phyloP scores from a whole-genome alignment of 1,140 invertebrate genomes.

The Drosophila pseudoobscura region DNA sequence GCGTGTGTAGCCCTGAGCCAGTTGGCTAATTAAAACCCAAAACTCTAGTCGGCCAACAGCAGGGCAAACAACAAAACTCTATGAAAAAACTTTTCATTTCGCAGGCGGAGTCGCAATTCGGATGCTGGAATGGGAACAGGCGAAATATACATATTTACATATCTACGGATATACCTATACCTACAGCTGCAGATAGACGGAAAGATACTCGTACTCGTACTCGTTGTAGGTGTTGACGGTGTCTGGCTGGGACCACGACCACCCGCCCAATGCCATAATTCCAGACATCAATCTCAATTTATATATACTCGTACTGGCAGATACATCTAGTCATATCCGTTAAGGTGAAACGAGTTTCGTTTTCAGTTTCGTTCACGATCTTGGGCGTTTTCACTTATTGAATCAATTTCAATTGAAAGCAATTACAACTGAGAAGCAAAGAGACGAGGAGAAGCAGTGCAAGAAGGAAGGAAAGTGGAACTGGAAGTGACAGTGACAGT shows the following conservation, averaged over 20 bases:
- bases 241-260: constrained; percentile 20
- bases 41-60: constrained; percentile 17
- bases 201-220: background rate
- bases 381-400: constrained; percentile 61
- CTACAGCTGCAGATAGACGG: background rate
- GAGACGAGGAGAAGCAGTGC: constrained; percentile 19
- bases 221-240: constrained; percentile 25
- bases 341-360: constrained; percentile 49
- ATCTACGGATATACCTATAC: too few species aligned
- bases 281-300: constrained; percentile 66
- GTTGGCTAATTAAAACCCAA: constrained; percentile 76
- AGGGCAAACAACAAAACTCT: constrained; percentile 30
- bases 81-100: constrained; percentile 42
- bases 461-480: background rate
- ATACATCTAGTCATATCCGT: constrained; percentile 11
- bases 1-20: too few species aligned
- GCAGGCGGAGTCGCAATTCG: constrained; percentile 33
- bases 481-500: constrained; percentile 32
- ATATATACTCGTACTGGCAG: constrained; percentile 21
- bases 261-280: constrained; percentile 22
- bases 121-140: constrained; percentile 16
- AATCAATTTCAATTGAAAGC: constrained; percentile 67
- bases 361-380: constrained; percentile 65
- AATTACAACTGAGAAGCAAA: constrained; percentile 28
- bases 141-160: too few species aligned